phyloP scores from a whole-genome alignment of 2,113 vertebrate genomes.

The Elanoides forficatus region DNA sequence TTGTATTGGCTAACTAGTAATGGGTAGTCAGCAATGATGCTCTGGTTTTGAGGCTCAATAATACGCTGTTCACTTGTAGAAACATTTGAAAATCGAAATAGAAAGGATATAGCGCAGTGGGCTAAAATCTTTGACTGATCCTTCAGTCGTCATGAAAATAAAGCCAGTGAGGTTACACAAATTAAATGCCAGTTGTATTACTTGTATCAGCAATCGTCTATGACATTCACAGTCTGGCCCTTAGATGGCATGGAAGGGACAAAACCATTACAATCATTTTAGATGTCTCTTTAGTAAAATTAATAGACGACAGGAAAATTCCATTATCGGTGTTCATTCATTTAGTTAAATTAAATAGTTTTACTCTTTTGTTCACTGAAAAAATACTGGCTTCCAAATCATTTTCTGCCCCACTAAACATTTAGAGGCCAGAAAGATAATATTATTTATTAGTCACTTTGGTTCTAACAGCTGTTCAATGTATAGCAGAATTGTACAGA shows the following conservation, averaged over 20 bases:
- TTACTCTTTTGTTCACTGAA: slow-evolving; percentile 17
- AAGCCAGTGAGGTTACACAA: neutral
- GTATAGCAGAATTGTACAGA: neutral
- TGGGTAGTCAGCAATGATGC: neutral
- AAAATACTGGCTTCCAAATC: neutral
- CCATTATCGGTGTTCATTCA: neutral
- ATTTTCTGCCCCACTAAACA: slow-evolving; percentile 25
- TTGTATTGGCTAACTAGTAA: neutral
- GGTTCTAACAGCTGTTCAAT: neutral
- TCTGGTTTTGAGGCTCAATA: neutral
- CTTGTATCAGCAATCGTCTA: neutral
- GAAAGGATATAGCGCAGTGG: neutral
- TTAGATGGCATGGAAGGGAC: slow-evolving; percentile 40
- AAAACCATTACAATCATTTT: neutral
- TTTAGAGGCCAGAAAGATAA: neutral
- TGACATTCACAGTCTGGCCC: slow-evolving; percentile 17
- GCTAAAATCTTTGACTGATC: neutral
- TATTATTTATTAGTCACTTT: neutral
- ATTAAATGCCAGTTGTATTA: neutral
- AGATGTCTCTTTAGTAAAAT: slow-evolving; percentile 13
- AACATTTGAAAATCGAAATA: neutral
- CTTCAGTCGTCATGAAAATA: neutral
- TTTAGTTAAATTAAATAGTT: slow-evolving; percentile 38
- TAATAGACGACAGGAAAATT: slow-evolving; percentile 12
- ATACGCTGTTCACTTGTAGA: neutral